A percentile compares a stretch with the other conserved stretches of the same genome.
Conservation (phyloP, 2,113 vertebrate species). For the Hippopotamus amphibius region DNA sequence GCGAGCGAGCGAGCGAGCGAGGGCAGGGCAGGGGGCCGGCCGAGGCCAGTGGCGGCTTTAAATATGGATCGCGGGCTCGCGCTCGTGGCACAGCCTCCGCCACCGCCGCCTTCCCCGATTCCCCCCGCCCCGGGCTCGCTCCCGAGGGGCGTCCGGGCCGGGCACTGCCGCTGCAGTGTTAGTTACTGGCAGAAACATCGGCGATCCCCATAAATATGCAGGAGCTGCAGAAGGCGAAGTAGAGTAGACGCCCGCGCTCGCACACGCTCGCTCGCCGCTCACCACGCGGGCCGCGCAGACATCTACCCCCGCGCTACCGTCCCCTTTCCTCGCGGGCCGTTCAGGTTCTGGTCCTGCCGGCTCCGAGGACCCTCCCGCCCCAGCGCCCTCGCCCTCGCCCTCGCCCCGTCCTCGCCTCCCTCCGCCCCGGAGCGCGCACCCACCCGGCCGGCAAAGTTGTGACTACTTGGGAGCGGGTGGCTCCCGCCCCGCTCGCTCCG, state of each 20-base stretch:
- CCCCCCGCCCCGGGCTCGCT: neutral
- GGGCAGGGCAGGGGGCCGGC: constrained; percentile 81
- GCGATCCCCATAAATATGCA: constrained; percentile 33
- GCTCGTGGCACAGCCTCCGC: constrained; percentile 45
- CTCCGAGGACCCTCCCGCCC: neutral
- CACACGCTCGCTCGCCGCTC: neutral
- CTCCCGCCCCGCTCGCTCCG: neutral
- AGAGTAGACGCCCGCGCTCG: constrained; percentile 41
- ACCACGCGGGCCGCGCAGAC: constrained; percentile 34
- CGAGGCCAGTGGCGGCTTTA: constrained; percentile 78
- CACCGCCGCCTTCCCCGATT: neutral
- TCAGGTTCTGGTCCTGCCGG: neutral
- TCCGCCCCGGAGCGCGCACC: neutral
- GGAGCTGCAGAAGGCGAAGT: constrained; percentile 58
- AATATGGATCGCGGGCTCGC: constrained; percentile 79
- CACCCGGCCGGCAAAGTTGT: constrained; percentile 66
- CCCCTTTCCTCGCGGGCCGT: neutral
- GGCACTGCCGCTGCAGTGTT: constrained; percentile 26
- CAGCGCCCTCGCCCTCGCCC: neutral
- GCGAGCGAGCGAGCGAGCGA: constrained; percentile 69
- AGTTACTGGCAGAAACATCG: neutral
- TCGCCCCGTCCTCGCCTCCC: neutral
- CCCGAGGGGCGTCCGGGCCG: constrained; percentile 10
- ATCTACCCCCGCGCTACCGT: neutral
- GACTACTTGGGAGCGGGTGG: constrained; percentile 44